A percentile compares a stretch with the other conserved stretches of the same genome.
Evolutionary conservation across 2,888 invertebrate species (phyloP).

Genomic region (Pammene aurita): DNA sequence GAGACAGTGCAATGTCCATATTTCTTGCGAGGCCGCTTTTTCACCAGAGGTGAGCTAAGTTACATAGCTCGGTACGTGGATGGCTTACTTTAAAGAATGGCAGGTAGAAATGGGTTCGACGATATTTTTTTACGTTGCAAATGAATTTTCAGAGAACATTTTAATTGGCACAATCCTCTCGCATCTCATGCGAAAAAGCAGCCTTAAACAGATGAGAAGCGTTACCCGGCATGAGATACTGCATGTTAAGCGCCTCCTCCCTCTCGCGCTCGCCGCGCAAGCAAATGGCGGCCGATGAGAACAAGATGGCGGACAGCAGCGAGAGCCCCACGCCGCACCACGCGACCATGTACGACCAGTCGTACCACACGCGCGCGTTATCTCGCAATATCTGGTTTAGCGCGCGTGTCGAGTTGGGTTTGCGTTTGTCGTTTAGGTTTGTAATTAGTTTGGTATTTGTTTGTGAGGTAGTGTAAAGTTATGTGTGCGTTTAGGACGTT

Average conservation of each 20-base stretch:
- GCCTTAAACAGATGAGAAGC: slow-evolving; percentile 49
- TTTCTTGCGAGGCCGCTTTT: background rate
- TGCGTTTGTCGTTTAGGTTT: slow-evolving; percentile 7
- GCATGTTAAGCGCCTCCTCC: slow-evolving; percentile 98
- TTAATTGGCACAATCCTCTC: background rate
- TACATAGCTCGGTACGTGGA: no score
- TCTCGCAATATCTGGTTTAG: slow-evolving; percentile 91
- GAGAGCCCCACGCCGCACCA: slow-evolving; percentile 98
- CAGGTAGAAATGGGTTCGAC: no score
- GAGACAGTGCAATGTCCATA: no score
- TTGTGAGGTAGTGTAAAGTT: background rate
- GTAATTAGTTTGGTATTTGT: slow-evolving; percentile 5
- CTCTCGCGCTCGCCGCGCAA: slow-evolving; percentile 96
- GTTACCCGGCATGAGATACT: slow-evolving; percentile 98
- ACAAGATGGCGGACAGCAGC: slow-evolving; percentile 94
- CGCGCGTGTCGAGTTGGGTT: slow-evolving; percentile 48
- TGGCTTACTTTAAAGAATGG: no score
- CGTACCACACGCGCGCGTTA: slow-evolving; percentile 93
- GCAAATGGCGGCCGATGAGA: slow-evolving; percentile 97
- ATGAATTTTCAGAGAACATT: no score
- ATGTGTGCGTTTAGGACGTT: background rate
- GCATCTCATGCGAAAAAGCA: background rate
- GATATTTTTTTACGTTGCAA: no score
- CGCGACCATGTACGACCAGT: slow-evolving; percentile 98
- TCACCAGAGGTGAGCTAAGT: background rate